Percentiles rank a stretch among this genome's conserved stretches.
phyloP scores from a whole-genome alignment of 92 coral and sea anemone genomes.

The Palythoa grandis region DNA sequence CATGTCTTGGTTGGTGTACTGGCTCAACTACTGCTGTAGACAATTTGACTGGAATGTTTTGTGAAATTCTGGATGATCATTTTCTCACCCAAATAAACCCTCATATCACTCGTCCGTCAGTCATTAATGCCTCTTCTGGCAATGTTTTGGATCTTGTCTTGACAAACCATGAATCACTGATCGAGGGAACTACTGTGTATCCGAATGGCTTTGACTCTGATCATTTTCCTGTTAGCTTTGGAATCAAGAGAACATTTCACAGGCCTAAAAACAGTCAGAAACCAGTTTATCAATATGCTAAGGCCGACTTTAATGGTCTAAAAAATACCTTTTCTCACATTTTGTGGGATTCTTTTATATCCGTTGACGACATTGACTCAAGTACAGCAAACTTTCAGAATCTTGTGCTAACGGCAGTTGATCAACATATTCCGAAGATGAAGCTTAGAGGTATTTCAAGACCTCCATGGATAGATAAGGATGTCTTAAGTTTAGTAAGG shows the following conservation, averaged over 20 bases:
- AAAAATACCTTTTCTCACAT: conserved; percentile 53
- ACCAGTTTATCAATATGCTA: conserved; percentile 30
- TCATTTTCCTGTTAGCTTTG: too few relatives aligned
- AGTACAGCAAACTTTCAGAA: conserved; percentile 39
- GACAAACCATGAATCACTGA: conserved; percentile 1
- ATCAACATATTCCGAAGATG: conserved; percentile 33
- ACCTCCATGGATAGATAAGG: conserved; percentile 50
- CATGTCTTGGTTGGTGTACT: conserved; percentile 37
- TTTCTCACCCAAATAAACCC: conserved; percentile 41
- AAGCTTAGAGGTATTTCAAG: conserved; percentile 48
- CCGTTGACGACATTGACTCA: conserved; percentile 51
- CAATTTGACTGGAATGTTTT: conserved; percentile 20
- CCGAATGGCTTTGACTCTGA: too few relatives aligned
- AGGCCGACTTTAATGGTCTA: conserved; percentile 61
- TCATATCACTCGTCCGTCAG: conserved; percentile 30
- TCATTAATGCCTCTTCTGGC: not conserved
- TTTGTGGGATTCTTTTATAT: conserved; percentile 53
- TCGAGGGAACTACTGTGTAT: too few relatives aligned
- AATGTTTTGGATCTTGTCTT: conserved; percentile 17
- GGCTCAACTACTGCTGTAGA: conserved; percentile 25
- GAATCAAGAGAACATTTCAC: too few relatives aligned
- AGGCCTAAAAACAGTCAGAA: not conserved
- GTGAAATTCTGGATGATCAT: conserved; percentile 31
- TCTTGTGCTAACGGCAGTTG: conserved; percentile 5
- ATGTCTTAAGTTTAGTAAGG: not conserved